Base-by-base conservation (phyloP, 2,113 vertebrate genomes). In the Mormoops blainvillei region DNA sequence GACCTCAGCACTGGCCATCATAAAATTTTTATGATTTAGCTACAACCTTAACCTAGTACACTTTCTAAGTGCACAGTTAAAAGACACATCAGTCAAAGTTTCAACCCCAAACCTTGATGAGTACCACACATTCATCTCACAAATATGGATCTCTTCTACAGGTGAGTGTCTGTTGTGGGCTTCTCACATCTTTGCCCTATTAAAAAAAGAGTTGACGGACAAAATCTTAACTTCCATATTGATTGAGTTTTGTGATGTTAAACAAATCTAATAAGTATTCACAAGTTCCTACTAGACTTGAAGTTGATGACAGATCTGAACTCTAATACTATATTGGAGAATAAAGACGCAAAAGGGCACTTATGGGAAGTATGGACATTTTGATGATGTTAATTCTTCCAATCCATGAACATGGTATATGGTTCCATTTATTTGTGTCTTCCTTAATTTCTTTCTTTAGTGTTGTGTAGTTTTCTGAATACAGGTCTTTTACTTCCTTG, bases 111-210 rank as follows among this genome's bases (percentile, higher is more conserved):
- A 96, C 94, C 91, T 86, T 70, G 67, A 82, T 31, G 83, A 65
- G 58, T 48, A 95, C 22, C 87, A 84, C 76, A 80, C 56, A 84
- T 54, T 74, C n/a, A 36, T 74, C 80, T 88, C 38, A 50, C 63
- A 92, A 85, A 36, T 82, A 77, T 71, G 43, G 61, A 45, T 96
- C 89, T 70, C 63, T 70, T 88, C 96, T 61, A 91, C 83, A 95
- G 89, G 77, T 78, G 26, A 95, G 73, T 93, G 95, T 93, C 91
- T 96, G 92, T 41, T 91, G 90, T 73, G 97, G 92, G 94, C 80
- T 96, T 92, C 78, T 95, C 92, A 95, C 92, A 76, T 38, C 78
- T 96, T 82, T 70, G 38, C 48, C 65, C 91, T 97, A 96, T 97
- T 93, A 92, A 97, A 89, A 94, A 80, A 95, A 68, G 76, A 96